These are phyloP conservation scores for Mesaphorura yosii DNA, from an alignment of 1,140 invertebrate species.

Conservation along the genomic window DNA sequence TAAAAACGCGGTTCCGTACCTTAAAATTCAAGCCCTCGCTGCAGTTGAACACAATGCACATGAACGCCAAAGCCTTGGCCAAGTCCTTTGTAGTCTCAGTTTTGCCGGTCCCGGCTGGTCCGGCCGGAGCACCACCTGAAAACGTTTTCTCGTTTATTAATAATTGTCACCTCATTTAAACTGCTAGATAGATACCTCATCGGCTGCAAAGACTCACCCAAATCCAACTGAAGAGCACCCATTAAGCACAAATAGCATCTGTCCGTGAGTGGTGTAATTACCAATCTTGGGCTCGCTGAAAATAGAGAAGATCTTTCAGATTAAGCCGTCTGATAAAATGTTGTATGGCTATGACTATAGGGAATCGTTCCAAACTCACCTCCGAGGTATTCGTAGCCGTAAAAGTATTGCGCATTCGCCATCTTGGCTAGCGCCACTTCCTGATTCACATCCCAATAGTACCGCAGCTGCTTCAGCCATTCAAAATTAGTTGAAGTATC, in stretches of 20 bases:
- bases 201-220: constrained; percentile 42
- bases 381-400: constrained; percentile 86
- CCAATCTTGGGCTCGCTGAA: constrained; percentile 43
- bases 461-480: constrained; percentile 81
- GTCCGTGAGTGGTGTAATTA: constrained; percentile 60
- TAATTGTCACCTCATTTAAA: too few species aligned
- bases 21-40: constrained; percentile 45
- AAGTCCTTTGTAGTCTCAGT: constrained; percentile 74
- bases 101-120: constrained; percentile 85
- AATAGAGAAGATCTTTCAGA: not conserved
- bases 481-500: constrained; percentile 58
- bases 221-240: constrained; percentile 71
- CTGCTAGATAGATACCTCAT: too few species aligned
- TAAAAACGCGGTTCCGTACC: too few species aligned
- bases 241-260: constrained; percentile 76
- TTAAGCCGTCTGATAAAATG: not conserved
- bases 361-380: constrained; percentile 42
- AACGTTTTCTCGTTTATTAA: too few species aligned
- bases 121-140: constrained; percentile 65
- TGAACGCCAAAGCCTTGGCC: constrained; percentile 58
- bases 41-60: constrained; percentile 87
- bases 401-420: constrained; percentile 64
- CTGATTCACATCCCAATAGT: constrained; percentile 71
- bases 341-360: too few species aligned
- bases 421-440: constrained; percentile 64